phyloP scores from a whole-genome alignment of 2,888 invertebrate species.

The Sisyra nigra region DNA sequence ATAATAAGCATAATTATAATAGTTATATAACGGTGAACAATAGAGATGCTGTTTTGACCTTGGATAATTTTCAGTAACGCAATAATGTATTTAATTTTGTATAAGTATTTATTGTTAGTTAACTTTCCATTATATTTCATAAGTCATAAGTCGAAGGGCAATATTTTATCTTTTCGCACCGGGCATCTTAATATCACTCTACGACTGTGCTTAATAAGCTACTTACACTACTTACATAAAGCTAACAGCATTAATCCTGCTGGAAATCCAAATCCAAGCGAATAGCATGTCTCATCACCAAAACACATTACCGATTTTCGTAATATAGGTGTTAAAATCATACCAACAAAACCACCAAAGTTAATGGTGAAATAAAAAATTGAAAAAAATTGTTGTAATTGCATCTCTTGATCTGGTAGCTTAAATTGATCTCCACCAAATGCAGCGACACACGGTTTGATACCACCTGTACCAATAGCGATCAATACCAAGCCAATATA shows the following conservation, averaged over 20 bases:
- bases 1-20: no score
- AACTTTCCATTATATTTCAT: no score
- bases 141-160: no score
- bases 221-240: conserved; percentile 27
- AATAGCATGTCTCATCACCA: conserved; percentile 52
- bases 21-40: no score
- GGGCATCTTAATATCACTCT: no score
- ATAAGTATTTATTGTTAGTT: no score
- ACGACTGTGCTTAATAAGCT: no score
- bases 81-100: no score
- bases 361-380: conserved; percentile 74
- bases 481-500: conserved; percentile 41
- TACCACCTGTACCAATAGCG: conserved; percentile 66
- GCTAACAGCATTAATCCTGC: conserved; percentile 52
- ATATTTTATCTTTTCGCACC: no score
- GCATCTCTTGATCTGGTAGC: conserved; percentile 46
- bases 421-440: conserved; percentile 77
- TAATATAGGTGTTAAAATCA: conserved; percentile 56
- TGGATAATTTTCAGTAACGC: no score
- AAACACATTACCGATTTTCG: conserved; percentile 48
- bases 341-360: conserved; percentile 44
- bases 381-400: conserved; percentile 59
- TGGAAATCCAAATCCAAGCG: conserved; percentile 63
- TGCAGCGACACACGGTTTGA: conserved; percentile 75
- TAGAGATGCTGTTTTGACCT: no score